Evolutionary conservation across 2,888 invertebrate genomes (phyloP).

Genomic region (Linnaemya tessellans): DNA sequence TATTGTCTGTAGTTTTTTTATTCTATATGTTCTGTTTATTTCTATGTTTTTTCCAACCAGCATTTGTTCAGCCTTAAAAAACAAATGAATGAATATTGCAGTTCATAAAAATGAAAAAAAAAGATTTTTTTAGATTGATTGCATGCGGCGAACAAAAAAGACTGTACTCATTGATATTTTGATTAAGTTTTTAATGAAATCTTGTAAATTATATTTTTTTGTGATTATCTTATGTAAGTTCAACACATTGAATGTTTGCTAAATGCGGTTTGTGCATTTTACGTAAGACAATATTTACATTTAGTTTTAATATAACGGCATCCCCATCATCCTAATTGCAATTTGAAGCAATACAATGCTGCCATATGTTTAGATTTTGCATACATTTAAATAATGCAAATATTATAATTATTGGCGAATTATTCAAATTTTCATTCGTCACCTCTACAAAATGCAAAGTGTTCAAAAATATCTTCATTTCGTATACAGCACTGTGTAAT

Average conservation of each 20-base stretch:
- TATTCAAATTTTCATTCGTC: not conserved
- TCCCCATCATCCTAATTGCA: not conserved
- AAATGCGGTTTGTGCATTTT: slow-evolving; percentile 2
- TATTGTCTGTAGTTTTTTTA: slow-evolving; percentile 42
- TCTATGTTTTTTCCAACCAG: not conserved
- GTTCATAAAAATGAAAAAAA: slow-evolving; percentile 13
- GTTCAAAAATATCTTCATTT: slow-evolving; percentile 15
- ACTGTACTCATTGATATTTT: slow-evolving; percentile 28
- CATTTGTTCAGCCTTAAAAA: slow-evolving; percentile 32
- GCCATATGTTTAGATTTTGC: not conserved
- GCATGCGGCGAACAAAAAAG: slow-evolving; percentile 45
- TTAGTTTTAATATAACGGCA: not conserved
- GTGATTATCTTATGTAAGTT: slow-evolving; percentile 2
- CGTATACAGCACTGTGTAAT: not conserved
- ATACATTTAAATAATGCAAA: not conserved
- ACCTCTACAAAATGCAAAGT: not conserved
- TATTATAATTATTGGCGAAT: not conserved
- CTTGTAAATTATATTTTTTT: not conserved
- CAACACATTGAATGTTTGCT: slow-evolving; percentile 21
- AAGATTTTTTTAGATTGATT: slow-evolving; percentile 40
- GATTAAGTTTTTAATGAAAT: slow-evolving; percentile 56
- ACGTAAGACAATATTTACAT: slow-evolving; percentile 17
- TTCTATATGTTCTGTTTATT: slow-evolving; percentile 13
- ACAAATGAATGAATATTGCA: slow-evolving; percentile 35
- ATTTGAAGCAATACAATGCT: not conserved